phyloP scores from a whole-genome alignment of 2,888 invertebrate genomes.

The Eumerus sabulonum region DNA sequence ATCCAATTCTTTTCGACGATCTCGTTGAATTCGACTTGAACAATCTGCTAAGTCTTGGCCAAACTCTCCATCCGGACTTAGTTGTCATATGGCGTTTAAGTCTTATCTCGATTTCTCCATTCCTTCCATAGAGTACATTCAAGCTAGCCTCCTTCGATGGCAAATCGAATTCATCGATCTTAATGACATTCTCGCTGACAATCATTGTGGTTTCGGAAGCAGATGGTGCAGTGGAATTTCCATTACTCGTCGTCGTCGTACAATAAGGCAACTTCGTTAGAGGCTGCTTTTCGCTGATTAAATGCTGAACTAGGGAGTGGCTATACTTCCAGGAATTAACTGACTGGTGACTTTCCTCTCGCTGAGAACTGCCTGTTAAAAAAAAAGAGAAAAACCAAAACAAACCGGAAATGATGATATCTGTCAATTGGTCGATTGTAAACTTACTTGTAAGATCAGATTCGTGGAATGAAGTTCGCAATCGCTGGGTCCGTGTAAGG shows the following conservation, averaged over 20 bases:
- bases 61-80: constrained; percentile 42
- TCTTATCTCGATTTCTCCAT: constrained; percentile 69
- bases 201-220: neutral
- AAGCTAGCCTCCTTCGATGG: constrained; percentile 69
- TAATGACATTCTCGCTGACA: constrained; percentile 54
- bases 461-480: constrained; percentile 79
- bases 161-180: constrained; percentile 67
- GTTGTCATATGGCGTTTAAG: constrained; percentile 51
- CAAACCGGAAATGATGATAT: constrained; percentile 3
- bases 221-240: constrained; percentile 34
- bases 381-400: constrained; percentile 16
- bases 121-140: constrained; percentile 65
- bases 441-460: constrained; percentile 76
- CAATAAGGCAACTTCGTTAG: constrained; percentile 47
- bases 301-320: constrained; percentile 50
- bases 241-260: constrained; percentile 7
- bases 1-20: constrained; percentile 62
- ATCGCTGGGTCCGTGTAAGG: constrained; percentile 80
- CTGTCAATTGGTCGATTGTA: neutral
- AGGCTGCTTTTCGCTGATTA: constrained; percentile 46
- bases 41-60: constrained; percentile 33
- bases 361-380: constrained; percentile 76
- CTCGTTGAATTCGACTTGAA: constrained; percentile 46
- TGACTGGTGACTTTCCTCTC: constrained; percentile 74
- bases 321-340: constrained; percentile 68